Evolutionary conservation across 2,888 invertebrate species (phyloP), one percentile per base, ranked within the genome.

Genomic region (Drosophila niveifrons): DNA sequence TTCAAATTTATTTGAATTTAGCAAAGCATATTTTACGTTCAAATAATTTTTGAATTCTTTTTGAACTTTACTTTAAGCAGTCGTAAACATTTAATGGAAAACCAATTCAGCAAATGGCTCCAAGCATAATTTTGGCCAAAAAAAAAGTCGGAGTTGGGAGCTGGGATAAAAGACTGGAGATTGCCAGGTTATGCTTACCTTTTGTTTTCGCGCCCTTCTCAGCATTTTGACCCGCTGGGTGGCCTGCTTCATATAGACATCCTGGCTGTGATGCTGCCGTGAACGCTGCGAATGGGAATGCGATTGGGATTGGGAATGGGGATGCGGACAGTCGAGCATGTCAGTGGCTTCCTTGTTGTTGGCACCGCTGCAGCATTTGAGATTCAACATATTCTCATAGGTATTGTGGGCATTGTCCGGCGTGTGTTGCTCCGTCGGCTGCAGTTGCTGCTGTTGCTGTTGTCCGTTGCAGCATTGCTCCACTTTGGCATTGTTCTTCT

Each of bases 121-220:
- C 13, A 2, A 41, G 15, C 13, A 15, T 15, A 13, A 13, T 39
- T 7, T 13, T n/a, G n/a, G 39, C 8, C 15, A 41, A 41, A 41
- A 41, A 39, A 18, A 23, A 23, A 23, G 39, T 41, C 13, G 39
- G 13, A 39, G 13, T 39, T 9, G 41, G 15, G n/a, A 29, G 29
- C 10, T 23, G 18, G 36, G 28, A 13, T 23, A 9, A 7, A 6
- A 39, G 28, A 15, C 3, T 28, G 23, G 39, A 13, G 3, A 23
- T 28, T 13, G 23, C 4, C 2, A 68, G 48, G 53, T 69, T 59
- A 48, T 62, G 73, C 83, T 82, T 85, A 92, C 92, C 92, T 92
- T 92, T 79, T 92, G 92, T 75, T 92, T 92, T 51, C 92, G 86
- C 58, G 92, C 91, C 75, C 92, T 91, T n/a, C 93, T 82, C 65